Evolutionary conservation across 1,140 invertebrate species (phyloP), one percentile per base, ranked within the genome.

Genomic region (Drosophila nigrodunni): DNA sequence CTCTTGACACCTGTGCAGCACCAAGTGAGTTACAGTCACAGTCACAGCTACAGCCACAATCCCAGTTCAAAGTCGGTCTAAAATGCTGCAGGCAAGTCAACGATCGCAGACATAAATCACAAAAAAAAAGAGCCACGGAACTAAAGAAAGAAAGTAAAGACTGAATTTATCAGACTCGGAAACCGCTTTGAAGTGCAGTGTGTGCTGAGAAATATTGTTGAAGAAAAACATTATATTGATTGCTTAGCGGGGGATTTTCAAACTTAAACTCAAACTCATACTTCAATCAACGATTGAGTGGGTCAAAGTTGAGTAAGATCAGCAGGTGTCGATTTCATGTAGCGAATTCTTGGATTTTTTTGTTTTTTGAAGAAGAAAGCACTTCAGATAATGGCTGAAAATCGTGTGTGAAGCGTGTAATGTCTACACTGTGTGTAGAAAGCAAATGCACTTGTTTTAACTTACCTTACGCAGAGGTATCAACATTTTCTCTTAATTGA

Each of bases 1-100:
- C 61, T 77, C 83, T 59, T 80, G 80, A 77, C 82, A 88, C 54
- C 34, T 68, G 50, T 13, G 13, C 8, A 13, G 8, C 54, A 21
- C 8, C 30, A 13, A 37, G 8, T 47, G 43, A 41, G 13, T 37
- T 44, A 13, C 61, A 65, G 37, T 34, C 7, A 13, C 8, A 62
- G 57, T 3, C 34, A 25, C 7, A 59, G 11, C 11, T 11, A 11
- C 11, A 47, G 46, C 18, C n/a, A 15, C 47, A 41, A 46, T 49
- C 0, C 30, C 5, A n/a, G 39, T 25, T 50, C 3, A 0, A 25
- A 3, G 39, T 43, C 13, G 15, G 9, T 30, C 30, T 52, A 15
- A 11, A 9, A 4, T 55, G 49, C 58, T 30, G 50, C 57, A 25
- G 67, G 58, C 68, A 57, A 62, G 68, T 71, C 68, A 71, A 64